phyloP scores from a whole-genome alignment of 1,140 invertebrate species.

The Aphaenogaster floridana region DNA sequence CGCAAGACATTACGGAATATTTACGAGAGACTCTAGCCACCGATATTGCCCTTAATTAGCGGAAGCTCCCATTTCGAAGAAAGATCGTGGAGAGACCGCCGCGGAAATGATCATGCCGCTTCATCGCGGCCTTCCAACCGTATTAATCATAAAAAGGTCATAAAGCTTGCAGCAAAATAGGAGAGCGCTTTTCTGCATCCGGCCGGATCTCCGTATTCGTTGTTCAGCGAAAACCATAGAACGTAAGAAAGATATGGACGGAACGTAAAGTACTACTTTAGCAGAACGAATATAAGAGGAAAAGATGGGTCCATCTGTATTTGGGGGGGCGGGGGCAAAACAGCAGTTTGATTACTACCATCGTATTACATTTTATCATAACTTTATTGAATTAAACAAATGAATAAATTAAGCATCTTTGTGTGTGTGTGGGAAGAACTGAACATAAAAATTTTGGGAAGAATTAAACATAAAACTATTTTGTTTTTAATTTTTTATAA shows the following conservation, averaged over 20 bases:
- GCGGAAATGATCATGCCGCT: conserved; percentile 25
- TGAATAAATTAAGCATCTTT: conserved; percentile 15
- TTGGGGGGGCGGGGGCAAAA: not conserved
- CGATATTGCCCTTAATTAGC: conserved; percentile 62
- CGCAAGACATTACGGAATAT: conserved; percentile 38
- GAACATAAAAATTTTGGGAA: too few relatives aligned
- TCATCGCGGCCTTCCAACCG: conserved; percentile 33
- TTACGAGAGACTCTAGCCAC: conserved; percentile 48
- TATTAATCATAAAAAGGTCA: conserved; percentile 72
- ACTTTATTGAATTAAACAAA: not conserved
- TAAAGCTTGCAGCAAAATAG: conserved; percentile 59
- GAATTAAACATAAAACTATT: not conserved
- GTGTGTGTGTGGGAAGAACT: too few relatives aligned
- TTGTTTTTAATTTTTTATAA: not conserved
- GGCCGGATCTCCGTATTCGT: conserved; percentile 13
- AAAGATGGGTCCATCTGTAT: not conserved
- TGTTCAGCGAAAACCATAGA: conserved; percentile 37
- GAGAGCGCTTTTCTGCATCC: conserved; percentile 34
- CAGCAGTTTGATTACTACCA: not conserved
- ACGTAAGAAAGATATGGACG: not conserved
- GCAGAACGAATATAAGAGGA: not conserved
- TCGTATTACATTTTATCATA: not conserved
- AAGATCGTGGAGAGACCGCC: conserved; percentile 54
- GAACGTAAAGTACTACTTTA: not conserved
- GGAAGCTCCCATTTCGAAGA: conserved; percentile 50